Evolutionary conservation across 1,140 invertebrate species (phyloP).

Genomic region (Solenopsis fugax): DNA sequence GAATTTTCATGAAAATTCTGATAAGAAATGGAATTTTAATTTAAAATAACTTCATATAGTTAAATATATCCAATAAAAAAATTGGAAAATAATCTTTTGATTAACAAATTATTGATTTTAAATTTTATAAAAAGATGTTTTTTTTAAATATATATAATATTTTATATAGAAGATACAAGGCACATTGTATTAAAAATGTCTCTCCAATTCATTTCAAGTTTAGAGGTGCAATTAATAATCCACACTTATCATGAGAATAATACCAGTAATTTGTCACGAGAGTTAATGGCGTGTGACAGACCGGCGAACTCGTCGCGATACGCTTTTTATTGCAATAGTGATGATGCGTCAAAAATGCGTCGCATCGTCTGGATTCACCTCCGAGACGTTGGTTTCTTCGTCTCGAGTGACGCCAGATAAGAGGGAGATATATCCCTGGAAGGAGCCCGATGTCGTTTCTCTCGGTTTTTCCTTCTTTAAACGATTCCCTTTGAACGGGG

Average conservation of each 20-base stretch:
- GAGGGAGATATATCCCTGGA: slow-evolving; percentile 72
- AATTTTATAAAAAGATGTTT: not conserved
- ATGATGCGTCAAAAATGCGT: slow-evolving; percentile 33
- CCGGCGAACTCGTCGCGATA: not conserved
- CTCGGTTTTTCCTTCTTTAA: slow-evolving; percentile 77
- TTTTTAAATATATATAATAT: not conserved
- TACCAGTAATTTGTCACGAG: not conserved
- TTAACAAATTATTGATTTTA: slow-evolving; percentile 1
- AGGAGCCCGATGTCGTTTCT: slow-evolving; percentile 74
- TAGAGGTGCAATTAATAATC: not conserved
- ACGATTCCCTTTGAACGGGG: slow-evolving; percentile 75
- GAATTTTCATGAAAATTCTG: not conserved
- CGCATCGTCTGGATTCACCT: slow-evolving; percentile 17
- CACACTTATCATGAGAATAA: not conserved
- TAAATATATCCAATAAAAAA: not conserved
- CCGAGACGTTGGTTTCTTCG: slow-evolving; percentile 46
- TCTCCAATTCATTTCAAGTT: not conserved
- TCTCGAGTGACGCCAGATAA: slow-evolving; percentile 48
- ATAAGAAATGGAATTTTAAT: not conserved
- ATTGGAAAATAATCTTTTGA: not conserved
- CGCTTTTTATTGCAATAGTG: slow-evolving; percentile 13
- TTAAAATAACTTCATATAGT: not conserved
- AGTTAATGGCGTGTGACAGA: not conserved
- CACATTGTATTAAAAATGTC: not conserved
- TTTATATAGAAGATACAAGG: not conserved